These are phyloP conservation scores for Apus apus DNA, from an alignment of 2,113 vertebrate genomes.

Conservation along the genomic window DNA sequence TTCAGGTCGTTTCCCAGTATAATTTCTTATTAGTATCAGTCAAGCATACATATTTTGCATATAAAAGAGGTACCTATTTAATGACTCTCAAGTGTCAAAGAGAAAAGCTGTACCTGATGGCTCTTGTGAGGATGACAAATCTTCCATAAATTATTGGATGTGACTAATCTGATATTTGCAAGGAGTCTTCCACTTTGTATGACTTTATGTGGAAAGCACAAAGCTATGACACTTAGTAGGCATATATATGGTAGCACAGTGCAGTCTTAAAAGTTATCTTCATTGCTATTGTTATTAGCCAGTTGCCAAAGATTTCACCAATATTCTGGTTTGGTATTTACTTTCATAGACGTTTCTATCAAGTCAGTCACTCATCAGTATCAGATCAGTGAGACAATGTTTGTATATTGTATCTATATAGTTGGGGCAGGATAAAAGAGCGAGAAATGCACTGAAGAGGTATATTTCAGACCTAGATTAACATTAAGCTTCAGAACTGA, in stretches of 20 bases:
- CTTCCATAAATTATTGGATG: neutral
- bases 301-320: neutral
- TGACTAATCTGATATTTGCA: neutral
- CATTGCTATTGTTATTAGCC: neutral
- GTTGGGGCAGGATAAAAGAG: neutral
- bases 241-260: neutral
- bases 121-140: neutral
- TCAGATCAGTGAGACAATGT: neutral
- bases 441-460: neutral
- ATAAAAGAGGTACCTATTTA: neutral
- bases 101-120: neutral
- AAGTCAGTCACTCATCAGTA: neutral
- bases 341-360: neutral
- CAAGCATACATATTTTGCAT: neutral
- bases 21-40: neutral
- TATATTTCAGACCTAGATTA: neutral
- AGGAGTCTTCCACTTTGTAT: neutral
- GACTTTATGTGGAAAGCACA: neutral
- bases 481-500: neutral
- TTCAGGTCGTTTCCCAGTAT: neutral
- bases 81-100: neutral
- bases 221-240: neutral
- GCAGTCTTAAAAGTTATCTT: neutral
- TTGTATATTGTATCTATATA: neutral
- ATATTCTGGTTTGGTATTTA: neutral